These are phyloP conservation scores for Nycticryphes semicollaris DNA, from an alignment of 2,113 vertebrate genomes.

Conservation along the genomic window DNA sequence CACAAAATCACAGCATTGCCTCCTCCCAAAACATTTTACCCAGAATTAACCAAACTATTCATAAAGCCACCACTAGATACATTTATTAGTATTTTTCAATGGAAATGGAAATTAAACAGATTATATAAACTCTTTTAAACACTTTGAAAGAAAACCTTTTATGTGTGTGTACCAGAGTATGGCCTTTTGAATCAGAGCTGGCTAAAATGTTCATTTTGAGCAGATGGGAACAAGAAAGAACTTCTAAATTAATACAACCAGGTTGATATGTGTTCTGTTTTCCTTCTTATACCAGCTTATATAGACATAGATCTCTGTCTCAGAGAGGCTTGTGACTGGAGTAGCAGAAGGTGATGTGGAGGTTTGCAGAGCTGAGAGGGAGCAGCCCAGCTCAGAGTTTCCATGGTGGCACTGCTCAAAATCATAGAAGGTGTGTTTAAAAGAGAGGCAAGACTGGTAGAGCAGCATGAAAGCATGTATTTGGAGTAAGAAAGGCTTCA, in stretches of 20 bases:
- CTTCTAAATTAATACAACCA: not conserved
- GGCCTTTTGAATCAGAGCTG: not conserved
- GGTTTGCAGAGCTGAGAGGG: not conserved
- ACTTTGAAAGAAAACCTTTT: not conserved
- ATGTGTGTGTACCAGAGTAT: not conserved
- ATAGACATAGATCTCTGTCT: not conserved
- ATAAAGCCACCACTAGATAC: not conserved
- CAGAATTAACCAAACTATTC: not conserved
- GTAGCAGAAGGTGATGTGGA: not conserved
- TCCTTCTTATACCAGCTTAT: not conserved
- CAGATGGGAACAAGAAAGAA: not conserved
- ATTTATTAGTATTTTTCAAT: not conserved
- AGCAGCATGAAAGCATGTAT: not conserved
- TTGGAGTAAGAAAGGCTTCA: not conserved
- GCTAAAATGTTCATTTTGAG: not conserved
- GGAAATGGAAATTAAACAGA: not conserved
- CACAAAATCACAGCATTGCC: not conserved
- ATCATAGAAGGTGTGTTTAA: not conserved
- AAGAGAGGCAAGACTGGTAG: not conserved
- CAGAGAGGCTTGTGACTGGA: accelerated
- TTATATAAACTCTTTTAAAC: not conserved
- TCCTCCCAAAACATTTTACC: not conserved
- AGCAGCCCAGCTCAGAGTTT: not conserved
- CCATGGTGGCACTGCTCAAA: not conserved
- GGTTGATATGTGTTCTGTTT: not conserved